A percentile compares a stretch with the other conserved stretches of the same genome.
These are phyloP conservation scores for Macrophya alboannulata DNA, from an alignment of 2,888 invertebrate genomes.

Conservation along the genomic window DNA sequence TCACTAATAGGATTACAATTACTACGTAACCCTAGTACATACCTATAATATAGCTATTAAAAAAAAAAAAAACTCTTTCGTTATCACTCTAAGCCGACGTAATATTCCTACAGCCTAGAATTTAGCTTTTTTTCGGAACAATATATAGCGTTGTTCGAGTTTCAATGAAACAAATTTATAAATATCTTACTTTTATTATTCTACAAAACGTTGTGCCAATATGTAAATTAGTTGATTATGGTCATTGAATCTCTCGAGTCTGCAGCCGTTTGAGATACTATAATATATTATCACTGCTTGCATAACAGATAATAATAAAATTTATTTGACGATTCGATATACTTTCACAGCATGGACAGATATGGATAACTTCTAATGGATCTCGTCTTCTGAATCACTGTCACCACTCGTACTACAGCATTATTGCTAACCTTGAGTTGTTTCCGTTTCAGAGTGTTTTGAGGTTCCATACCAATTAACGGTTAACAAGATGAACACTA, in stretches of 20 bases:
- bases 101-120: not conserved
- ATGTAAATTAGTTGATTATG: not conserved
- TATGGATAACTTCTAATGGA: too few relatives aligned
- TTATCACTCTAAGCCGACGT: too few relatives aligned
- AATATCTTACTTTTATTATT: slow-evolving; percentile 17
- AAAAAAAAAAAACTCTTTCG: too few relatives aligned
- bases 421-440: not conserved
- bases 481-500: not conserved
- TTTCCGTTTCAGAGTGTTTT: not conserved
- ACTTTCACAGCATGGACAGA: too few relatives aligned
- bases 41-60: too few relatives aligned
- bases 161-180: not conserved
- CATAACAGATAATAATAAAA: not conserved
- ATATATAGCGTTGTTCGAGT: not conserved
- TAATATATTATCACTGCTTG: slow-evolving; percentile 2
- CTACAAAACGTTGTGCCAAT: not conserved
- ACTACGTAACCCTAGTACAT: not conserved
- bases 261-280: not conserved
- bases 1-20: not conserved
- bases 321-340: not conserved
- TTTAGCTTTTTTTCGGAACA: not conserved
- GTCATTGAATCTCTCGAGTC: not conserved
- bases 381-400: too few relatives aligned
- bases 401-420: too few relatives aligned
- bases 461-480: not conserved